These are phyloP conservation scores for Agrochola circellaris DNA, from an alignment of 2,888 invertebrate genomes.

Conservation along the genomic window DNA sequence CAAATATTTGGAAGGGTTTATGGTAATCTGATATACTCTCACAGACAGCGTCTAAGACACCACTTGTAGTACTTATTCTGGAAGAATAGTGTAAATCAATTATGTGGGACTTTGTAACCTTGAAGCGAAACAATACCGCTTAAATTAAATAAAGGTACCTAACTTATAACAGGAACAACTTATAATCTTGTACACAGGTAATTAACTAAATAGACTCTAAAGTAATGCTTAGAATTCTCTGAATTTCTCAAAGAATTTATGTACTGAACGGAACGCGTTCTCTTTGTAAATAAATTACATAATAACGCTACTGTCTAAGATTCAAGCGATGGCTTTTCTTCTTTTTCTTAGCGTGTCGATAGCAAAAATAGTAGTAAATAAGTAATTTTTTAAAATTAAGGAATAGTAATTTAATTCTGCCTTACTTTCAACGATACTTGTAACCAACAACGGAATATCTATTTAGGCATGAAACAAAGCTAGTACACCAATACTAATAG, in stretches of 20 bases:
- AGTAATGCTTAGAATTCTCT: neutral
- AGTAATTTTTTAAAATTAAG: neutral
- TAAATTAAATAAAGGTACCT: neutral
- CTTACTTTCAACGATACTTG: neutral
- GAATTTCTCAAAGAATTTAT: neutral
- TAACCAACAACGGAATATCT: neutral
- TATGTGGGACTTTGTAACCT: neutral
- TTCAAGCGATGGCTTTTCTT: neutral
- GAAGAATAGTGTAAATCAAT: neutral
- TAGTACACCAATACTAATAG: neutral
- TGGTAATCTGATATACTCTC: constrained; percentile 23
- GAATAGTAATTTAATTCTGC: neutral
- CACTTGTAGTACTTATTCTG: neutral
- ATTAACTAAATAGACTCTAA: constrained; percentile 2
- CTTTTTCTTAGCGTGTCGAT: neutral
- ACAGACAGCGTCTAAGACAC: neutral
- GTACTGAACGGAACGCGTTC: neutral
- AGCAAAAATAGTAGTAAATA: neutral
- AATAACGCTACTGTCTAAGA: constrained; percentile 2
- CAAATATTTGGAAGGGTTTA: constrained; percentile 26
- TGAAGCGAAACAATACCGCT: neutral
- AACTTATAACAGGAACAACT: neutral
- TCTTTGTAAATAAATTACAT: constrained; percentile 24
- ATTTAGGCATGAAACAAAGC: constrained; percentile 9
- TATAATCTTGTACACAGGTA: neutral